Evolutionary conservation across 1,140 invertebrate genomes (phyloP).

Genomic region (Brachionus koreanus): DNA sequence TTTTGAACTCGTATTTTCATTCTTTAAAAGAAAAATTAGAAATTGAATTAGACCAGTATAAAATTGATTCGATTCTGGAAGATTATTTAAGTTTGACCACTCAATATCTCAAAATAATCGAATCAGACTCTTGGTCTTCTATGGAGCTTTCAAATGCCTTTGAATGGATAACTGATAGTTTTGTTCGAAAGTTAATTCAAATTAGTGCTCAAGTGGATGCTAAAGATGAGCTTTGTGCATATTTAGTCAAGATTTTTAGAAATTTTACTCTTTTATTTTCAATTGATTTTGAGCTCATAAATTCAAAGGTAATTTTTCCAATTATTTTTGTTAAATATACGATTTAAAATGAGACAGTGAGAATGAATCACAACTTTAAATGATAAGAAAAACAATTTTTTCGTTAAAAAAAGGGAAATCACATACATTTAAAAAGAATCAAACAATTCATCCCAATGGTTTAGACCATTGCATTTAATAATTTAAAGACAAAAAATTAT

Average conservation of each 20-base stretch:
- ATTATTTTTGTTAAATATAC: too few species aligned
- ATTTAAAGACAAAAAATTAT: too few species aligned
- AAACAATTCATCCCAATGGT: too few species aligned
- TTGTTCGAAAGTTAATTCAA: constrained; percentile 28
- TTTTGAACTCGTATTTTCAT: constrained; percentile 32
- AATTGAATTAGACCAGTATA: neutral
- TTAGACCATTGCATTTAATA: too few species aligned
- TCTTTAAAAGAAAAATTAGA: constrained; percentile 21
- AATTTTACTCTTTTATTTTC: constrained; percentile 37
- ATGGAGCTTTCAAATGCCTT: constrained; percentile 24
- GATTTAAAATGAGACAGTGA: too few species aligned
- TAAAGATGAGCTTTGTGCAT: neutral
- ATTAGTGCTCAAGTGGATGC: constrained; percentile 38
- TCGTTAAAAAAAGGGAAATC: too few species aligned
- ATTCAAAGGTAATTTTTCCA: constrained; percentile 37
- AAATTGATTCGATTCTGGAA: constrained; percentile 36
- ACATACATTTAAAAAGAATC: too few species aligned
- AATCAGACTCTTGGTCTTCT: constrained; percentile 14
- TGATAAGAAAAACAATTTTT: too few species aligned
- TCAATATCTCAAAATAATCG: constrained; percentile 7
- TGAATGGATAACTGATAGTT: constrained; percentile 36
- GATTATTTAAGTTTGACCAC: constrained; percentile 40
- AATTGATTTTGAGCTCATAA: constrained; percentile 38
- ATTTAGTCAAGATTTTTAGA: constrained; percentile 35
- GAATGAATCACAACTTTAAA: too few species aligned